phyloP scores from a whole-genome alignment of 2,888 invertebrate genomes.

The Cephus spinipes region DNA sequence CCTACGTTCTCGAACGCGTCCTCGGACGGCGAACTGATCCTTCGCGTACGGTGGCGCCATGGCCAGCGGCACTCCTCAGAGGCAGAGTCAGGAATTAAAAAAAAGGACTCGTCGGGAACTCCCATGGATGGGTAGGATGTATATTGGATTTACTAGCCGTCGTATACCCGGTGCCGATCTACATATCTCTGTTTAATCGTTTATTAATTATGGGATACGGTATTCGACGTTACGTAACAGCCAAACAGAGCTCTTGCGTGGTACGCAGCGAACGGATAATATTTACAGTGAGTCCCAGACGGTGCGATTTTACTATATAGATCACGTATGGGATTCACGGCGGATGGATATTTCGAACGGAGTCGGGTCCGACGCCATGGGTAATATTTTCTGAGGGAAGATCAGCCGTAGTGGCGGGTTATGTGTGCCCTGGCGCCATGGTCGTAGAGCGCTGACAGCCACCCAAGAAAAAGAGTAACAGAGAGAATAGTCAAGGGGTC shows the following conservation, averaged over 20 bases:
- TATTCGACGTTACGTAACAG: background rate
- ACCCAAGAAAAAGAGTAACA: conserved; percentile 24
- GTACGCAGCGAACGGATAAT: background rate
- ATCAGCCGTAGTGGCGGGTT: conserved; percentile 44
- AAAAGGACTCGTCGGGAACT: conserved; percentile 8
- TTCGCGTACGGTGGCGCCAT: conserved; percentile 58
- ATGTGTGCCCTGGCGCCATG: conserved; percentile 58
- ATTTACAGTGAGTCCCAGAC: background rate
- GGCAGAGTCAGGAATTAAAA: conserved; percentile 31
- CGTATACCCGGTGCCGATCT: background rate
- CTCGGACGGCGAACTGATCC: background rate
- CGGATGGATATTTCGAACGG: background rate
- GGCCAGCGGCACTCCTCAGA: conserved; percentile 51
- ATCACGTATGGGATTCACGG: background rate
- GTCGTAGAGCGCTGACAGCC: conserved; percentile 49
- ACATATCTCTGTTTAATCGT: background rate
- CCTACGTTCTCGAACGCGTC: conserved; percentile 4
- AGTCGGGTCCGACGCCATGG: conserved; percentile 32
- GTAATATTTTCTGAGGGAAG: conserved; percentile 36
- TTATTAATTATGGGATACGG: background rate
- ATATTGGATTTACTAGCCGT: background rate
- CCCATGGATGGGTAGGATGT: background rate
- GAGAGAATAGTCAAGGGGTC: background rate
- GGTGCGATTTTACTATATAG: background rate
- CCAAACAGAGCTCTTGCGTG: background rate